Evolutionary conservation across 1,140 invertebrate genomes (phyloP).

Genomic region (Rhyacophila brunnea): DNA sequence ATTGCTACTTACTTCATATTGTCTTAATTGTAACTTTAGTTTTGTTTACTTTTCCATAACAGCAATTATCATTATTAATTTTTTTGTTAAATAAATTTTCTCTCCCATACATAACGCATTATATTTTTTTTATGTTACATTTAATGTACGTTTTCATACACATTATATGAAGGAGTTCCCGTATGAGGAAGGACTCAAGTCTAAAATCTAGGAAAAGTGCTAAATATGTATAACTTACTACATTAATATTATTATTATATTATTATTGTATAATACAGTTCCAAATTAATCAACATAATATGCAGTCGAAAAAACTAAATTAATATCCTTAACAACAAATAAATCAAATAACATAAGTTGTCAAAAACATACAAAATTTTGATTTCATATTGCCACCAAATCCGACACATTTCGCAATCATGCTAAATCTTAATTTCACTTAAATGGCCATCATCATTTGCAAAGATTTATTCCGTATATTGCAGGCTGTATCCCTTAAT

Average conservation of each 20-base stretch:
- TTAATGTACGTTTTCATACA: conserved; percentile 17
- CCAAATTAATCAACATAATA: conserved; percentile 32
- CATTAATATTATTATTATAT: conserved; percentile 7
- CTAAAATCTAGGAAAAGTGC: conserved; percentile 34
- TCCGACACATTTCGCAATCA: not conserved
- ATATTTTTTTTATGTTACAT: conserved; percentile 29
- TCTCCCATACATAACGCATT: conserved; percentile 32
- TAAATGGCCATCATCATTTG: too few relatives aligned
- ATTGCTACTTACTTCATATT: conserved; percentile 35
- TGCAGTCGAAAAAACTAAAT: conserved; percentile 31
- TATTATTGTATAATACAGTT: conserved; percentile 32
- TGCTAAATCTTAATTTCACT: not conserved
- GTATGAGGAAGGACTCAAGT: conserved; percentile 9
- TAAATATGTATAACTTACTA: conserved; percentile 31
- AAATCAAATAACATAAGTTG: conserved; percentile 19
- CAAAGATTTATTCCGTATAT: too few relatives aligned
- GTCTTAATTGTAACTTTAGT: conserved; percentile 36
- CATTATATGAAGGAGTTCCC: conserved; percentile 11
- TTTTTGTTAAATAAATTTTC: conserved; percentile 34
- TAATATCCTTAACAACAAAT: conserved; percentile 27
- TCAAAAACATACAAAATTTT: conserved; percentile 6
- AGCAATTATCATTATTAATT: conserved; percentile 29
- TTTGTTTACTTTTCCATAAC: conserved; percentile 29
- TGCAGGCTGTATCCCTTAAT: too few relatives aligned
- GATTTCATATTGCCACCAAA: not conserved